phyloP scores from a whole-genome alignment of 2,113 vertebrate genomes.

The Phylloscopus trochiloides region DNA sequence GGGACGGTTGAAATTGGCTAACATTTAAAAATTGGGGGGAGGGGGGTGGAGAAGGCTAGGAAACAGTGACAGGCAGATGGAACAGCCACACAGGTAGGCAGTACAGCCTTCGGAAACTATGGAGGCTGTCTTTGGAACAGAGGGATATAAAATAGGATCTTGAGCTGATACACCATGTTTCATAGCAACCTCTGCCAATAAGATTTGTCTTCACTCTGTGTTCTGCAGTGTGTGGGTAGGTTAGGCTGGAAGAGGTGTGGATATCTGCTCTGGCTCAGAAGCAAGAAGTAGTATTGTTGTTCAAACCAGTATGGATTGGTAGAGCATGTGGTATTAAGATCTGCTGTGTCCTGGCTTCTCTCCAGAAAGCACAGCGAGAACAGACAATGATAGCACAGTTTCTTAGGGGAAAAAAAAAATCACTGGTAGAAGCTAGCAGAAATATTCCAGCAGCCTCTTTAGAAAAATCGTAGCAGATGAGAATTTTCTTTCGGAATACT shows the following conservation, averaged over 20 bases:
- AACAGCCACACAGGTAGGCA: not conserved
- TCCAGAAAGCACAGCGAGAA: conserved; percentile 11
- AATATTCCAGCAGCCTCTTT: not conserved
- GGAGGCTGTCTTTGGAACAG: not conserved
- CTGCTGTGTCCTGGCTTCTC: conserved; percentile 1
- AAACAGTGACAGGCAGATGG: not conserved
- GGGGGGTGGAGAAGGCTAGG: not conserved
- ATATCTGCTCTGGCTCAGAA: not conserved
- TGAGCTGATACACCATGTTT: not conserved
- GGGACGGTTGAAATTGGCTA: not conserved
- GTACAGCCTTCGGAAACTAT: not conserved
- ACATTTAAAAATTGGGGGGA: not conserved
- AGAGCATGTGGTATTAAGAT: not conserved
- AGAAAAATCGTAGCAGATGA: not conserved
- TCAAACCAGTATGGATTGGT: not conserved
- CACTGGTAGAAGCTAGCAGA: not conserved
- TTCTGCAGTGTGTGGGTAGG: not conserved
- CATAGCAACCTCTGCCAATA: not conserved
- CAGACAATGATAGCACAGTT: conserved; percentile 6
- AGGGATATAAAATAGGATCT: not conserved
- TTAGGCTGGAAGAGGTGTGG: not conserved
- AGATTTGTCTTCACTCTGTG: not conserved
- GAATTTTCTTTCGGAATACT: not conserved
- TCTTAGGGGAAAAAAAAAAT: not conserved
- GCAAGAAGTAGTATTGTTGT: not conserved